Percentiles rank a stretch among this genome's conserved stretches.
phyloP scores from a whole-genome alignment of 2,888 invertebrate species.

The Acanthoscelides obtectus region DNA sequence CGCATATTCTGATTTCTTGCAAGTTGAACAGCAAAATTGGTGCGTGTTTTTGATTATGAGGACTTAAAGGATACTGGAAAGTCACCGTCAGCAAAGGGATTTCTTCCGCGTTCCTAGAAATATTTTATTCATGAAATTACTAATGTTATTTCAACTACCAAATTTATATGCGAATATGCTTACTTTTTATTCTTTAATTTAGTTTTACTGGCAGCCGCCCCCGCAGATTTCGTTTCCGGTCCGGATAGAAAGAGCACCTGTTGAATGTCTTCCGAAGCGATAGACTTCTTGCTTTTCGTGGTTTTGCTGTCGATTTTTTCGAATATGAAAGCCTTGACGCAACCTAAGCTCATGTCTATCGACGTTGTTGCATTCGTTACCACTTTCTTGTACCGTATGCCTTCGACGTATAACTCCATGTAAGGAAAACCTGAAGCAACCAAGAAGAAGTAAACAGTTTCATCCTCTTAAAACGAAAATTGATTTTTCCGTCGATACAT shows the following conservation, averaged over 20 bases:
- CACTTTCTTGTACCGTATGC: slow-evolving; percentile 44
- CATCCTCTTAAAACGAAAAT: too few relatives aligned
- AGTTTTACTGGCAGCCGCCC: background rate
- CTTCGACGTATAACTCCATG: slow-evolving; percentile 58
- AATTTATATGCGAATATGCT: too few relatives aligned
- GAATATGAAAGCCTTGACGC: slow-evolving; percentile 52
- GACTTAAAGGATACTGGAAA: slow-evolving; percentile 47
- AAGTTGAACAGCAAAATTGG: slow-evolving; percentile 50
- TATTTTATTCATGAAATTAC: background rate
- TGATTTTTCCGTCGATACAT: too few relatives aligned
- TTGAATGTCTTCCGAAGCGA: slow-evolving; percentile 35
- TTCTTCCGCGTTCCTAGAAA: slow-evolving; percentile 28
- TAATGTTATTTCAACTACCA: too few relatives aligned
- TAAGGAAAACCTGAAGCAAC: slow-evolving; percentile 54
- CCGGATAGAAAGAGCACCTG: slow-evolving; percentile 55
- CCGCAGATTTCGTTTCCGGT: slow-evolving; percentile 43
- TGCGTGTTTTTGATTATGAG: slow-evolving; percentile 47
- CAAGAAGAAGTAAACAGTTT: too few relatives aligned
- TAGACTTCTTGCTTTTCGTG: slow-evolving; percentile 6
- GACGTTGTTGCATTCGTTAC: slow-evolving; percentile 43
- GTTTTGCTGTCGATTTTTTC: slow-evolving; percentile 37
- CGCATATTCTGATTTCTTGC: slow-evolving; percentile 50
- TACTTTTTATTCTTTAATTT: slow-evolving; percentile 13
- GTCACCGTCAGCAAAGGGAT: slow-evolving; percentile 43
- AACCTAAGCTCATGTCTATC: slow-evolving; percentile 43